Percentiles rank a stretch among this genome's conserved stretches.
phyloP scores from a whole-genome alignment of 2,888 invertebrate genomes.

The Drosophila prostipennis region DNA sequence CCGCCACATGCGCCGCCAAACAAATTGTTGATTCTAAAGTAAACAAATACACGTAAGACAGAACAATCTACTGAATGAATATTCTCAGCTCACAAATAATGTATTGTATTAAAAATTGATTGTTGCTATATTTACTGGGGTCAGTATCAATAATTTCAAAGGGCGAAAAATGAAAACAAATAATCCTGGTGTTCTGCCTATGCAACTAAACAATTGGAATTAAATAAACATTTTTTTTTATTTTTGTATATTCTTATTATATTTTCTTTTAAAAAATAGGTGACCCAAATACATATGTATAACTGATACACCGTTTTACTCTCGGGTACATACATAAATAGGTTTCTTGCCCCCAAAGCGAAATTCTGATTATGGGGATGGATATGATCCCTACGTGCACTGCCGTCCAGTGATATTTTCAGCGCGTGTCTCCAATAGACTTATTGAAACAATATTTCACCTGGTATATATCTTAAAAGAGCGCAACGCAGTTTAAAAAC shows the following conservation, averaged over 20 bases:
- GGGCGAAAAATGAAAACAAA: conserved; percentile 16
- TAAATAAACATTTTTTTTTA: no score
- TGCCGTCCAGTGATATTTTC: neutral
- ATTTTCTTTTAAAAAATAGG: no score
- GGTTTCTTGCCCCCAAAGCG: neutral
- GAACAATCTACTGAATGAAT: neutral
- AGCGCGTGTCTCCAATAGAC: neutral
- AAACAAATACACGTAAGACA: conserved; percentile 19
- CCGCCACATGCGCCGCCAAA: conserved; percentile 42
- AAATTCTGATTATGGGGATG: no score
- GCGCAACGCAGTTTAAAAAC: neutral
- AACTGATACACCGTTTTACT: no score
- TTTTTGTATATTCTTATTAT: no score
- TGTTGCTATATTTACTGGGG: neutral
- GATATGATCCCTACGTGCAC: no score
- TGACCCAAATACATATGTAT: no score
- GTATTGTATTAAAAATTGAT: neutral
- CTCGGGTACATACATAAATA: neutral
- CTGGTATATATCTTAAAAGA: neutral
- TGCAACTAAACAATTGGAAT: neutral
- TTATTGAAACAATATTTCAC: neutral
- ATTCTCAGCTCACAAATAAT: neutral
- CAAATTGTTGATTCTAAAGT: conserved; percentile 9
- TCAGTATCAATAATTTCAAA: conserved; percentile 6
- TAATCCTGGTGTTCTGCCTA: neutral